These are phyloP conservation scores for Sitodiplosis mosellana DNA, from an alignment of 1,140 invertebrate genomes.

Conservation along the genomic window DNA sequence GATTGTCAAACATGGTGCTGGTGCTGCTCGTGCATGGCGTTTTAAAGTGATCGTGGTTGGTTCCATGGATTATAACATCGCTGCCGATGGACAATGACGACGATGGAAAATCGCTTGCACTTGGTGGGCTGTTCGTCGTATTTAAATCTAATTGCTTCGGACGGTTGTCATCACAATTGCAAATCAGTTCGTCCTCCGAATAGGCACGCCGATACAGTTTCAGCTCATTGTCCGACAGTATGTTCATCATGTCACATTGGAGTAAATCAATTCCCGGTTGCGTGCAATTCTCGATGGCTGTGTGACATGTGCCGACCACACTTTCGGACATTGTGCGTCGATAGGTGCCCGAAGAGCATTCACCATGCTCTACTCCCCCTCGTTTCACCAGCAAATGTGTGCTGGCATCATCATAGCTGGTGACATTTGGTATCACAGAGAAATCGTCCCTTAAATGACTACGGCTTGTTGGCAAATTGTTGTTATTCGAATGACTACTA, in stretches of 20 bases:
- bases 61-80: too few species aligned
- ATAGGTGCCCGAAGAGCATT: not conserved
- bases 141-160: slow-evolving; percentile 1
- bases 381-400: too few species aligned
- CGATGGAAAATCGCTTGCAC: too few species aligned
- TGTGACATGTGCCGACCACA: not conserved
- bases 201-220: slow-evolving; percentile 3
- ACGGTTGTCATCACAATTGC: slow-evolving; percentile 1
- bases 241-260: not conserved
- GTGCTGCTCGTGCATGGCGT: too few species aligned
- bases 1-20: too few species aligned
- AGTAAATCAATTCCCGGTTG: not conserved
- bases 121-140: not conserved
- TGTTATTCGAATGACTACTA: slow-evolving; percentile 1
- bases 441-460: too few species aligned
- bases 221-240: not conserved
- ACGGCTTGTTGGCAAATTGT: not conserved
- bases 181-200: slow-evolving; percentile 2
- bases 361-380: not conserved
- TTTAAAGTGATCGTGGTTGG: too few species aligned
- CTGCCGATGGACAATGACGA: too few species aligned
- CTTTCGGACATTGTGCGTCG: slow-evolving; percentile 5
- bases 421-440: too few species aligned
- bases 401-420: too few species aligned
- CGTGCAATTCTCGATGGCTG: not conserved